A percentile compares a stretch with the other conserved stretches of the same genome.
phyloP scores from a whole-genome alignment of 2,888 invertebrate genomes.

The Coleophora flavipennella region DNA sequence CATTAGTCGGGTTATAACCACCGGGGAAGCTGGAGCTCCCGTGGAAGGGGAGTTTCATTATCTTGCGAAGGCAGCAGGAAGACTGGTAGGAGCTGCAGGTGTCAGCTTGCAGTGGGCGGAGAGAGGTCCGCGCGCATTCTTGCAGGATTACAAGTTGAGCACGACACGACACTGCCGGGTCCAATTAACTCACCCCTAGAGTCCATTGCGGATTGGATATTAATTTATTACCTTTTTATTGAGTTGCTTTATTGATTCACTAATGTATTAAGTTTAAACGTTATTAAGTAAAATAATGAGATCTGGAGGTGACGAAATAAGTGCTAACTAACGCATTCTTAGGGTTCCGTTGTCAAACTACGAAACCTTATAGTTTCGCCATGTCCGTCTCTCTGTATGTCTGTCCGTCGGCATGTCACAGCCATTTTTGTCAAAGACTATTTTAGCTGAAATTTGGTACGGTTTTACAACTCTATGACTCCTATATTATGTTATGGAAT shows the following conservation, averaged over 20 bases:
- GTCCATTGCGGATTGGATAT: slow-evolving; percentile 47
- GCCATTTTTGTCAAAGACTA: too few relatives aligned
- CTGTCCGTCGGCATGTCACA: too few relatives aligned
- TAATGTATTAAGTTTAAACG: not conserved
- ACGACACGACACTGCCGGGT: slow-evolving; percentile 41
- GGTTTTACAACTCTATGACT: too few relatives aligned
- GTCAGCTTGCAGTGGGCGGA: not conserved
- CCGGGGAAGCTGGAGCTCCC: slow-evolving; percentile 13
- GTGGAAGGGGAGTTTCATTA: not conserved
- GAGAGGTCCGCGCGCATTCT: slow-evolving; percentile 23
- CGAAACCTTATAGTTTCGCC: too few relatives aligned
- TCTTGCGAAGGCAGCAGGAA: too few relatives aligned
- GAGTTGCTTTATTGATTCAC: slow-evolving; percentile 3
- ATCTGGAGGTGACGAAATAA: slow-evolving; percentile 16
- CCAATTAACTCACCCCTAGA: slow-evolving; percentile 42
- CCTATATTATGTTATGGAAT: too few relatives aligned
- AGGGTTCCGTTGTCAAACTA: too few relatives aligned
- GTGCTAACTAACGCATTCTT: too few relatives aligned
- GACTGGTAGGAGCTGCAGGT: slow-evolving; percentile 1
- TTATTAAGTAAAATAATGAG: not conserved
- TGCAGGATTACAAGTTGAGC: slow-evolving; percentile 41
- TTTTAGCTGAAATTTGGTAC: too few relatives aligned
- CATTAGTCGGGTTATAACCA: slow-evolving; percentile 31
- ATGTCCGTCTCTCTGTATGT: too few relatives aligned
- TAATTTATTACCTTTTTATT: slow-evolving; percentile 43